Conservation (phyloP, 1,140 invertebrate species). For the Melipona quadrifasciata region DNA sequence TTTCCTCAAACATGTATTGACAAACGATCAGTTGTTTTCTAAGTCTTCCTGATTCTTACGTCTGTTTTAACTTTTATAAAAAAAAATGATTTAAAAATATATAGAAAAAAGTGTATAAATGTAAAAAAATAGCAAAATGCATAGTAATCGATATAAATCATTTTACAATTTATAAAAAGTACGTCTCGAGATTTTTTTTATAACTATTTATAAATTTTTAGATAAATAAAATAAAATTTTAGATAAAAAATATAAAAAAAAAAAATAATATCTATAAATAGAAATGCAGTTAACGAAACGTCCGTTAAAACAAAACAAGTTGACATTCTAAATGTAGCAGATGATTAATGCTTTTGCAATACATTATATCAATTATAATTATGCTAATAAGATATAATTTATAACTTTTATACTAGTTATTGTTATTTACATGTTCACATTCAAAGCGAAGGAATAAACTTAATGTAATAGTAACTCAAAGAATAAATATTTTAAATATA, state of each 20-base stretch:
- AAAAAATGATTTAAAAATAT: slow-evolving; percentile 38
- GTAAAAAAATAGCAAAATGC: slow-evolving; percentile 52
- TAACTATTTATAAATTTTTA: background rate
- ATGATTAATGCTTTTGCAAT: slow-evolving; percentile 20
- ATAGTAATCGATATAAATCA: slow-evolving; percentile 54
- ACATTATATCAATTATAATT: background rate
- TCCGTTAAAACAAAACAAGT: slow-evolving; percentile 5
- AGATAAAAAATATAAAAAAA: background rate
- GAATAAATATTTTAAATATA: background rate
- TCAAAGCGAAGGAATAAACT: slow-evolving; percentile 3
- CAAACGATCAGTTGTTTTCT: slow-evolving; percentile 36
- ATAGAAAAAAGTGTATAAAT: slow-evolving; percentile 63
- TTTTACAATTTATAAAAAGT: slow-evolving; percentile 27
- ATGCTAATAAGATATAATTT: slow-evolving; percentile 4
- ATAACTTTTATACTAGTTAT: background rate
- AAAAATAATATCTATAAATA: background rate
- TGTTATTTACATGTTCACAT: slow-evolving; percentile 3
- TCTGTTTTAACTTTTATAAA: slow-evolving; percentile 13
- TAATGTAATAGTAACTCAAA: background rate
- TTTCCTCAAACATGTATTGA: slow-evolving; percentile 20
- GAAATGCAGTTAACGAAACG: background rate
- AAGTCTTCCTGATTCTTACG: slow-evolving; percentile 34
- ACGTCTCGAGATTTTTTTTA: background rate
- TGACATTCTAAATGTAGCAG: background rate
- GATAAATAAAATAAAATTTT: background rate